These are phyloP conservation scores for Clarias magur DNA, from an alignment of 2,113 vertebrate genomes.

Conservation along the genomic window DNA sequence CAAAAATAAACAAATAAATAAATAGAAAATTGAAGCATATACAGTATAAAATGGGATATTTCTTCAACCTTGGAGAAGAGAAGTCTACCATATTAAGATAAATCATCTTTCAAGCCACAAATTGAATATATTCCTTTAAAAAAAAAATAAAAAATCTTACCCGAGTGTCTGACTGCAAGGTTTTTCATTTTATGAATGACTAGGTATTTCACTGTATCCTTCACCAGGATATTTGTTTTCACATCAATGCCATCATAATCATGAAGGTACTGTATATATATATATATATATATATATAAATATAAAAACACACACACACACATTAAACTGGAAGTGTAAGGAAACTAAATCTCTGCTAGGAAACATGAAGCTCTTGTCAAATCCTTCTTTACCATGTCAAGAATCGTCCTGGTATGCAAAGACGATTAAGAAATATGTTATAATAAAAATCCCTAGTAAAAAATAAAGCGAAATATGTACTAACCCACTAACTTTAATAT, in stretches of 20 bases:
- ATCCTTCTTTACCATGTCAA: not conserved
- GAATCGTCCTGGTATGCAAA: not conserved
- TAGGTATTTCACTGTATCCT: not conserved
- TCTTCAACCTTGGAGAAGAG: constrained; percentile 1
- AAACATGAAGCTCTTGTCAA: not conserved
- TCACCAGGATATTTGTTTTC: not conserved
- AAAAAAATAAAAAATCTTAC: not conserved
- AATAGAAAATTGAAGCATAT: not conserved
- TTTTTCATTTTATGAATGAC: not conserved
- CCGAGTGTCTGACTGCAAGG: not conserved
- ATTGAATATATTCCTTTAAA: not conserved
- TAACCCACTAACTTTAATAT: not conserved
- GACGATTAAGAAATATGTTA: not conserved
- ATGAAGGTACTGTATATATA: no score
- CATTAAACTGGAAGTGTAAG: not conserved
- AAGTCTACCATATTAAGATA: not conserved
- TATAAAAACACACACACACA: no score
- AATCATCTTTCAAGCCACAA: constrained; percentile 1
- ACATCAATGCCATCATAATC: not conserved
- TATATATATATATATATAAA: no score
- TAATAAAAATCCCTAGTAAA: not conserved
- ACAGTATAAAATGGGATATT: not conserved
- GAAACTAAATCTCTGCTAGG: not conserved
- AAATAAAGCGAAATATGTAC: not conserved
- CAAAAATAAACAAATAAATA: no score